phyloP scores from a whole-genome alignment of 2,797 vertebrate species.

The Anguilla pacifica region DNA sequence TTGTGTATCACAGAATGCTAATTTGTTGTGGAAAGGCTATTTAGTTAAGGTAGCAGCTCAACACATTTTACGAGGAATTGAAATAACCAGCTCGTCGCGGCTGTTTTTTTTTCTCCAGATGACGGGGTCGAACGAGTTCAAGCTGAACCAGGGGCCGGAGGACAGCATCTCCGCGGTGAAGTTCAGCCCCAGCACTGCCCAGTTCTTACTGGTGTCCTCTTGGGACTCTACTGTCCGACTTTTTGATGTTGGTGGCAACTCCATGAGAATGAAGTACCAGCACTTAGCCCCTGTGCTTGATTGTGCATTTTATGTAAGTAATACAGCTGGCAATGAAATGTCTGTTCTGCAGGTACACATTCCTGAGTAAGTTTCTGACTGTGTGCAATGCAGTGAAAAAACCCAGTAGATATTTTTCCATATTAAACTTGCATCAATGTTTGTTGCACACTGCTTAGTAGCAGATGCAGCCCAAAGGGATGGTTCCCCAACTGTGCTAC shows the following conservation, averaged over 20 bases:
- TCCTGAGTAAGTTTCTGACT: constrained; percentile 72
- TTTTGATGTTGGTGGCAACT: constrained; percentile 90
- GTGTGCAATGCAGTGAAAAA: constrained; percentile 76
- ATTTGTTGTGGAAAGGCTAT: too few relatives aligned
- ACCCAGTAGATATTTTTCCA: neutral
- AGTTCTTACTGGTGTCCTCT: constrained; percentile 95
- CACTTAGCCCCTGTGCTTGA: constrained; percentile 92
- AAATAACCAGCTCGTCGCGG: neutral
- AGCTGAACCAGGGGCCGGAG: constrained; percentile 91
- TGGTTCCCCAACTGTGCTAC: neutral
- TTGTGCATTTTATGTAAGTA: constrained; percentile 95
- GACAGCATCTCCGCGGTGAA: constrained; percentile 95
- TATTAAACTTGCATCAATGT: neutral
- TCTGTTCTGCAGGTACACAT: constrained; percentile 70
- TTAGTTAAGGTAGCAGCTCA: too few relatives aligned
- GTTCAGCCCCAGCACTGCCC: constrained; percentile 92
- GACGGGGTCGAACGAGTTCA: constrained; percentile 95
- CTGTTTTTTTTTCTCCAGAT: constrained; percentile 70
- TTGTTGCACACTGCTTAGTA: neutral
- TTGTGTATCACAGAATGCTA: too few relatives aligned
- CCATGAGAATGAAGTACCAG: constrained; percentile 96
- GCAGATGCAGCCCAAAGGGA: neutral
- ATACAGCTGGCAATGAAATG: constrained; percentile 44
- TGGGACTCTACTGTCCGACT: constrained; percentile 96
- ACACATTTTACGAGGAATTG: neutral